phyloP scores from a whole-genome alignment of 1,140 invertebrate species.

The Lepidurus packardi region DNA sequence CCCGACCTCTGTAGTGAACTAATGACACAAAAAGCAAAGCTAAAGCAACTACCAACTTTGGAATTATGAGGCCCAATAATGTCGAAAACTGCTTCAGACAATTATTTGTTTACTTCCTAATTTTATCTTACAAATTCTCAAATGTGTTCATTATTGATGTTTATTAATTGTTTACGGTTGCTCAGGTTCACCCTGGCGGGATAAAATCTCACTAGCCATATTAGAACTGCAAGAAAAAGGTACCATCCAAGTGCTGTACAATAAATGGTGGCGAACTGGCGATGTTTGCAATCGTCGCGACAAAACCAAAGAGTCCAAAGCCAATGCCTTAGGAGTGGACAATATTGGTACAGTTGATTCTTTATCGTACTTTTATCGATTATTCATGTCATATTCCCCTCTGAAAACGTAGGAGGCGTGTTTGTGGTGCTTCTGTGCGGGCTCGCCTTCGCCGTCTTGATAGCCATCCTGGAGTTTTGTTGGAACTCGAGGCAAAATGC shows the following conservation, averaged over 20 bases:
- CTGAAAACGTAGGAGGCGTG: slow-evolving; percentile 62
- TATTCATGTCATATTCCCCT: not conserved
- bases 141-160: not conserved
- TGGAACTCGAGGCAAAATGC: slow-evolving; percentile 69
- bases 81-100: not conserved
- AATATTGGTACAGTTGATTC: slow-evolving; percentile 61
- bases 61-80: too few species aligned
- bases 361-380: not conserved
- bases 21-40: too few species aligned
- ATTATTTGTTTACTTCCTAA: not conserved
- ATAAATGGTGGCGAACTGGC: slow-evolving; percentile 67
- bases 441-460: slow-evolving; percentile 63
- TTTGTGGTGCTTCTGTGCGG: slow-evolving; percentile 83
- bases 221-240: slow-evolving; percentile 69
- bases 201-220: slow-evolving; percentile 68
- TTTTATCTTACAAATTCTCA: not conserved
- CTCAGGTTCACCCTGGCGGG: slow-evolving; percentile 64
- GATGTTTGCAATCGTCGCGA: slow-evolving; percentile 59
- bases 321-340: slow-evolving; percentile 74
- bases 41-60: too few species aligned
- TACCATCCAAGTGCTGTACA: slow-evolving; percentile 61
- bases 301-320: slow-evolving; percentile 65
- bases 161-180: not conserved
- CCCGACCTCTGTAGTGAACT: too few species aligned
- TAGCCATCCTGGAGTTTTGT: slow-evolving; percentile 74